These are phyloP conservation scores for Harpagoxenus sublaevis DNA, from an alignment of 2,888 invertebrate genomes.

Conservation along the genomic window DNA sequence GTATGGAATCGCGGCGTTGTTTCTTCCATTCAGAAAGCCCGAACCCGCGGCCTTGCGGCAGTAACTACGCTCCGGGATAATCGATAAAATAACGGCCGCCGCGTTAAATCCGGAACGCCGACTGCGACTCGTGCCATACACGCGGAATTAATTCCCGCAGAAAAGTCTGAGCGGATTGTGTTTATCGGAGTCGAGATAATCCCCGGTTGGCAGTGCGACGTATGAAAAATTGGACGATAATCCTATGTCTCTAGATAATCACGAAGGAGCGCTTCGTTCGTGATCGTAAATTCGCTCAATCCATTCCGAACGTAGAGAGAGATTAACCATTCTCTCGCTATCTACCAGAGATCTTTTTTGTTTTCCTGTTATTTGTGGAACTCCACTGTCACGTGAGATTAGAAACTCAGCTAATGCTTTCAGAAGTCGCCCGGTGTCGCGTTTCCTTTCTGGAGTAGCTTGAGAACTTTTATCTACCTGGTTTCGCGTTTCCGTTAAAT, in stretches of 20 bases:
- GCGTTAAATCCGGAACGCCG: slow-evolving; percentile 57
- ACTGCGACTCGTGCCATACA: not conserved
- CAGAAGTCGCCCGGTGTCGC: not conserved
- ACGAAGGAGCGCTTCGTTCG: not conserved
- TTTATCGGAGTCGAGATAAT: not conserved
- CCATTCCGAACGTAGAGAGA: not conserved
- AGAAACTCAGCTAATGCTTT: not conserved
- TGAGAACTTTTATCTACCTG: not conserved
- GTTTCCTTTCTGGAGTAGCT: not conserved
- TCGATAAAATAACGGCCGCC: slow-evolving; percentile 64
- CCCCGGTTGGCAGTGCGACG: too few relatives aligned
- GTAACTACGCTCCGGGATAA: slow-evolving; percentile 61
- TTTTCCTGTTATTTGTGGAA: not conserved
- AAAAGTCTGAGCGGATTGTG: not conserved
- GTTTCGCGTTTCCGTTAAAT: not conserved
- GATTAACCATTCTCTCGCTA: not conserved
- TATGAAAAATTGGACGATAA: not conserved
- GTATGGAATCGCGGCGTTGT: slow-evolving; percentile 52
- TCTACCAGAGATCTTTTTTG: not conserved
- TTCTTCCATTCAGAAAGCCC: slow-evolving; percentile 67
- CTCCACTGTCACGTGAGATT: slow-evolving; percentile 4
- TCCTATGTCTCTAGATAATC: not conserved
- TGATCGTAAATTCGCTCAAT: not conserved
- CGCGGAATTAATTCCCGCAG: slow-evolving; percentile 26
- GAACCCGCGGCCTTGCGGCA: slow-evolving; percentile 63